Evolutionary conservation across 2,113 vertebrate species (phyloP), one percentile per base, ranked within the genome.

Genomic region (Prunella fulvescens): DNA sequence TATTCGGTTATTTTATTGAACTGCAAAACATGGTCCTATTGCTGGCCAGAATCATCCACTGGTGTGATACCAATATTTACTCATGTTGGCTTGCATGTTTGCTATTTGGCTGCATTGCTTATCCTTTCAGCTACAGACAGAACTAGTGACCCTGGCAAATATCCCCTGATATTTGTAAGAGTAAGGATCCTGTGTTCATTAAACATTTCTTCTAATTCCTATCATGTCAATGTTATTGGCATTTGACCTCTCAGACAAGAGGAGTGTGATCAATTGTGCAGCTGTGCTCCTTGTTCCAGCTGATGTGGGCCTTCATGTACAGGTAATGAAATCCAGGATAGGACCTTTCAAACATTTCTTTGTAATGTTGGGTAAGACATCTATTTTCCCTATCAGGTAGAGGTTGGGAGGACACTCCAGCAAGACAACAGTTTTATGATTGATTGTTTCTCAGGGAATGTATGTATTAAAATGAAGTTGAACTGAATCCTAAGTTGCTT

Each of bases 381-480:
- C 19, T 61, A 1, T 62, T 88, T 71, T 81, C 79, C 11, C 4
- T 50, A 23, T 28, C 24, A 51, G 20, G 14, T 37, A 39, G 51
- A 81, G 17, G 0, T 3, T 70, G 47, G 5, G 35, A 92, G 47
- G 45, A 37, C 5, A 22, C 15, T 69, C 14, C 37, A 85, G 58
- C 6, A 66, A 62, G 66, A 44, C 50, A 58, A 1, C 1, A 14
- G 7, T 61, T 58, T 61, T 50, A 44, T 17, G 22, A 22, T 0
- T 72, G 5, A 4, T 47, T 60, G 3, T 65, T 91, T 86, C 45
- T 73, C 25, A 45, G 54, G 66, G 40, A 64, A 64, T 26, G 91
- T 53, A 65, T 50, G 10, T 12, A 33, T 31, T 31, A 53, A 90
- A 80, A 72, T 40, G 33, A 67, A 72, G 10, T n/a, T 28, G 40